Evolutionary conservation across 2,113 vertebrate species (phyloP), one percentile per base, ranked within the genome.

Genomic region (Platysternon megacephalum): DNA sequence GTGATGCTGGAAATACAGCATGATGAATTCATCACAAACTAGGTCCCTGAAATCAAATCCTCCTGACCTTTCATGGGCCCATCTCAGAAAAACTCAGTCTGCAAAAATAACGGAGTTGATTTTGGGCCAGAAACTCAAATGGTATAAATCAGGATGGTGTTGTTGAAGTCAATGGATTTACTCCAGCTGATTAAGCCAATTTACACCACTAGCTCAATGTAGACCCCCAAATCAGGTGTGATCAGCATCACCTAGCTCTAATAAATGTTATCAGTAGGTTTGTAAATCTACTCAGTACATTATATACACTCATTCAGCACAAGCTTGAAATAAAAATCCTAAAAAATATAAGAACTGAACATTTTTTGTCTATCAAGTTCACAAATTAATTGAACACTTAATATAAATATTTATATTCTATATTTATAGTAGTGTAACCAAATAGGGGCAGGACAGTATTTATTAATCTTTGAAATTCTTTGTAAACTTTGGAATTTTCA

Each of bases 321-420:
- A 88, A 80, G 5, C 80, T 82, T 84, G 49, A 90, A 96, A 90
- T 88, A 91, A 51, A 79, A 86, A 55, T 44, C 49, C 65, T 85
- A 24, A 52, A 90, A 51, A 78, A 83, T 52, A 4, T 46, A 92
- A 86, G 55, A 84, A 87, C n/a, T 65, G 35, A 84, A 10, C 51
- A 48, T 88, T 92, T 96, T 90, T 90, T 89, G 28, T 82, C 32
- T 82, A 65, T 89, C 11, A 44, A 26, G 29, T 90, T 96, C 65
- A 44, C 55, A 87, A 88, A 94, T 94, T 79, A 93, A 86, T 91
- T 89, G 80, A 84, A 29, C 29, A 84, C 78, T 89, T 82, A 42
- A 4, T 46, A 42, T 94, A 93, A 96, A 87, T 42, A 87, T 24
- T 28, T 1, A 17, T 56, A 56, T 56, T 56, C 55, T 16, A 51